phyloP scores from a whole-genome alignment of 2,888 invertebrate species.

The Himalopsyche tibetana region DNA sequence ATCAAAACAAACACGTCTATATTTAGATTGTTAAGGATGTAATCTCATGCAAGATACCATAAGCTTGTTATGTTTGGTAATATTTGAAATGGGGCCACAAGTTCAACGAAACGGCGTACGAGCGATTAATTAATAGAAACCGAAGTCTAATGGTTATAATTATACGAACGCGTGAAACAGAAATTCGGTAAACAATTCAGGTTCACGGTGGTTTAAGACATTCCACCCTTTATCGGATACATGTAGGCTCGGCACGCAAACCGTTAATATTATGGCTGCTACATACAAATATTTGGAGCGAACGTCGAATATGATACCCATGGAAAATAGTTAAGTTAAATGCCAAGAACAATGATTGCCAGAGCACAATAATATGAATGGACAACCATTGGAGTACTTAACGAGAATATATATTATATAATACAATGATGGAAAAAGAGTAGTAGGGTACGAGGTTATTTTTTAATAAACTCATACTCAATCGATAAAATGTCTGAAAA shows the following conservation, averaged over 20 bases:
- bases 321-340: no score
- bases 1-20: no score
- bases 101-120: constrained; percentile 3
- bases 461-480: no score
- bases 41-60: no score
- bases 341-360: no score
- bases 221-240: not conserved
- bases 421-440: no score
- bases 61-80: not conserved
- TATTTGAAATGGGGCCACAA: not conserved
- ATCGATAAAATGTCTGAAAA: no score
- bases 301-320: not conserved
- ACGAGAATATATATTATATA: no score
- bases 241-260: constrained; percentile 18
- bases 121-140: constrained; percentile 19
- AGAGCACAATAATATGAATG: no score
- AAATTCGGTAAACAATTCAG: constrained; percentile 12
- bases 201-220: not conserved
- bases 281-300: not conserved
- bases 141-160: constrained; percentile 1
- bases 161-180: constrained; percentile 4
- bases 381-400: no score
- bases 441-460: no score
- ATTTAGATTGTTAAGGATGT: no score
- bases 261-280: not conserved